Percentiles rank a stretch among this genome's conserved stretches.
Evolutionary conservation across 2,888 invertebrate genomes (phyloP).

Genomic region (Tetanocera ferruginea): DNA sequence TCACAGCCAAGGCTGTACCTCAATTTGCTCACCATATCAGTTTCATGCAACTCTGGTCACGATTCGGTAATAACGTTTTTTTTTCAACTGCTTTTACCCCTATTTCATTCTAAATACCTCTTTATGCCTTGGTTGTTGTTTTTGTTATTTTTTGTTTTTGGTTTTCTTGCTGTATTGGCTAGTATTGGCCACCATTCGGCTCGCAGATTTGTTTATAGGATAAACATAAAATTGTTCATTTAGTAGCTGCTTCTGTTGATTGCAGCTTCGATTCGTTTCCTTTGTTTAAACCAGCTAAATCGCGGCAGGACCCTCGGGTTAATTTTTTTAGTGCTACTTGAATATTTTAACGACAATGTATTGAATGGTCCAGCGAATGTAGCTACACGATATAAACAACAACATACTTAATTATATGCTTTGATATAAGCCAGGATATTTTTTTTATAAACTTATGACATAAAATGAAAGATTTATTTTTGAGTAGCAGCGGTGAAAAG

Average conservation of each 20-base stretch:
- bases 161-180: background rate
- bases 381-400: background rate
- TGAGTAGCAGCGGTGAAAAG: no score
- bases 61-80: conserved; percentile 69
- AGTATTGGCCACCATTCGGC: background rate
- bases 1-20: background rate
- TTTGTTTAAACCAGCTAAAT: conserved; percentile 39
- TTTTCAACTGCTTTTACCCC: conserved; percentile 43
- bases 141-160: background rate
- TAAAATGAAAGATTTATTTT: no score
- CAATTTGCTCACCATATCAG: conserved; percentile 64
- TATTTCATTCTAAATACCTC: background rate
- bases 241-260: conserved; percentile 67
- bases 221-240: conserved; percentile 68
- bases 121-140: background rate
- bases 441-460: no score
- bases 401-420: no score
- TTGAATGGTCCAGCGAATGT: background rate
- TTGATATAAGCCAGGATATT: no score
- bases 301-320: conserved; percentile 60
- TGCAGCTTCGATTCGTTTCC: conserved; percentile 37
- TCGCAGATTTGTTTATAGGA: conserved; percentile 64
- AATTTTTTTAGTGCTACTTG: conserved; percentile 63
- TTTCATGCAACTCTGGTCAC: conserved; percentile 70
- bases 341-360: conserved; percentile 36